Evolutionary conservation across 2,797 vertebrate species (phyloP).

Genomic region (Alauda arvensis): DNA sequence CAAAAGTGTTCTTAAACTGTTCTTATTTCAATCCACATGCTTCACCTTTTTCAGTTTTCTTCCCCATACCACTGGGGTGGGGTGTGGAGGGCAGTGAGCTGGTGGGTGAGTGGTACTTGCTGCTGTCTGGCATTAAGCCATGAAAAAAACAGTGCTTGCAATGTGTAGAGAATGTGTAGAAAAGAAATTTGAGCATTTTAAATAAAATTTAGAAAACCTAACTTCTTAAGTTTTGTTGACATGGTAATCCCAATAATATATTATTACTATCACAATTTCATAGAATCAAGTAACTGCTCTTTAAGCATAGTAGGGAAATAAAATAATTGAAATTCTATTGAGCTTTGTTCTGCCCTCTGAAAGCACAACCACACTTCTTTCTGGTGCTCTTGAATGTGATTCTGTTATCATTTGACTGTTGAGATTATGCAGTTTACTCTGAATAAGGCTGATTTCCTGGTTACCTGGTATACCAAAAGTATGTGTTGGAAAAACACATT

Average conservation of each 20-base stretch:
- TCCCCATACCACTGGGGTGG: background rate
- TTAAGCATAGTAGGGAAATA: background rate
- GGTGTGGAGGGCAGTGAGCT: background rate
- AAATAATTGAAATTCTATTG: background rate
- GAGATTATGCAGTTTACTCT: background rate
- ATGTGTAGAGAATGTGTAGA: background rate
- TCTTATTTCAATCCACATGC: background rate
- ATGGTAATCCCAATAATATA: background rate
- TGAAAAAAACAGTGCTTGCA: background rate
- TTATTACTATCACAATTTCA: background rate
- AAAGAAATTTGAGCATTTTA: background rate
- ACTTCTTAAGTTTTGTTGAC: background rate
- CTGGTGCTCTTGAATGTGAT: background rate
- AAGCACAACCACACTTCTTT: background rate
- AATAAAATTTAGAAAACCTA: background rate
- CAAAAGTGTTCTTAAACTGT: background rate
- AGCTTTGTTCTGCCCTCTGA: background rate
- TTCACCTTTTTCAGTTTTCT: background rate
- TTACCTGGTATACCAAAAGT: background rate
- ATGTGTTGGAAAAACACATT: background rate
- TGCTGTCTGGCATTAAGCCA: background rate
- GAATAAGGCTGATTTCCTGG: background rate
- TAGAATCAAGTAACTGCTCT: background rate
- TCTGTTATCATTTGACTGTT: background rate
- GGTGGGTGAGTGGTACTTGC: background rate